These are phyloP conservation scores for Ptilonorhynchus violaceus DNA, from an alignment of 2,113 vertebrate genomes.

Conservation along the genomic window DNA sequence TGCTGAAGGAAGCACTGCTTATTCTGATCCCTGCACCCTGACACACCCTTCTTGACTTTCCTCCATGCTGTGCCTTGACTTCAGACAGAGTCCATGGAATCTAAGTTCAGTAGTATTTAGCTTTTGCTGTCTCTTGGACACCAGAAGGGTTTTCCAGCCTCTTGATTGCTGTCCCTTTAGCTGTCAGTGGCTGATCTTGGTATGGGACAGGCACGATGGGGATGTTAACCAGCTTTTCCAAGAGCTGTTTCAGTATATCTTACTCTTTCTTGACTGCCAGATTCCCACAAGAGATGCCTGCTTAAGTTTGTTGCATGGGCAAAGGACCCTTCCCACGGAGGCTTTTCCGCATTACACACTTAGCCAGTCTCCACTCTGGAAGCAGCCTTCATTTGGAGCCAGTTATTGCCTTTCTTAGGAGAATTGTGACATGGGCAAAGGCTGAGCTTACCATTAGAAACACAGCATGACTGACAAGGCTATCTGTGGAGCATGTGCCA, in stretches of 20 bases:
- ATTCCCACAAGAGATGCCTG: not conserved
- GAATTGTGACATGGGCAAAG: not conserved
- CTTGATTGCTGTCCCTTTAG: not conserved
- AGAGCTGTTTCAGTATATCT: not conserved
- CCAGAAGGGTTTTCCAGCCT: not conserved
- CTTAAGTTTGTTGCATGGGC: not conserved
- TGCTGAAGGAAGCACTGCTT: not conserved
- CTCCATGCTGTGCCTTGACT: not conserved
- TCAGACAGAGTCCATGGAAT: not conserved
- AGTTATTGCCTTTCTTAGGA: not conserved
- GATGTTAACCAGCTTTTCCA: not conserved
- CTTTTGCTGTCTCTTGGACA: not conserved
- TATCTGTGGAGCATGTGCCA: not conserved
- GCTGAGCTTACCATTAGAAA: not conserved
- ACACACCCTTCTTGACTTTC: not conserved
- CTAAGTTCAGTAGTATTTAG: not conserved
- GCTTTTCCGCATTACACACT: not conserved
- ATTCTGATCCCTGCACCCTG: not conserved
- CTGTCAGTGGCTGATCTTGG: not conserved
- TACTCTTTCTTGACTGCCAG: not conserved
- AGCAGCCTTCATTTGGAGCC: not conserved
- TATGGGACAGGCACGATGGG: rapidly evolving
- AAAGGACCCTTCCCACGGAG: not conserved
- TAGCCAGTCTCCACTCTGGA: not conserved
- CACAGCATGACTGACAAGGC: not conserved